Evolutionary conservation across 2,113 vertebrate species (phyloP).

Genomic region (Melospiza georgiana): DNA sequence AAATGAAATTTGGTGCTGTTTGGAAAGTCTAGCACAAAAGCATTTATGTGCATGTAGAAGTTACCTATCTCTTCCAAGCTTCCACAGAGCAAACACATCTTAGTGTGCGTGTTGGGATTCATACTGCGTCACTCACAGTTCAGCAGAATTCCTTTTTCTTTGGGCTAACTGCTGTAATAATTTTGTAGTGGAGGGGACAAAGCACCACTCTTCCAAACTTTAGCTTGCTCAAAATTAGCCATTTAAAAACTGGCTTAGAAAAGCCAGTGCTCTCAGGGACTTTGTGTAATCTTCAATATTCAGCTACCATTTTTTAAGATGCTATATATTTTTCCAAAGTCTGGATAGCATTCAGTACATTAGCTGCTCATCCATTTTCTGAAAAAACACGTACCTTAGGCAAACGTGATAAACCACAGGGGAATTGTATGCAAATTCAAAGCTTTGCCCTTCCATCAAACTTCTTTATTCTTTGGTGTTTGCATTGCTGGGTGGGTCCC

Average conservation of each 20-base stretch:
- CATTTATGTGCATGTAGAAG: neutral
- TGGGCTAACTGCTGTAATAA: neutral
- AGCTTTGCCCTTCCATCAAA: neutral
- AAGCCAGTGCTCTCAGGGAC: neutral
- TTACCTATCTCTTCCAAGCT: neutral
- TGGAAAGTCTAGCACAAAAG: neutral
- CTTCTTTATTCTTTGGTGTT: neutral
- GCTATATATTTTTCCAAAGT: neutral
- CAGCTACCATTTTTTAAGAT: neutral
- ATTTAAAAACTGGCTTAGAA: neutral
- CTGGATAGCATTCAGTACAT: neutral
- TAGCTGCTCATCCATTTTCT: neutral
- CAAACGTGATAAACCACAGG: neutral
- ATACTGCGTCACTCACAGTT: neutral
- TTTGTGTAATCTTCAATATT: neutral
- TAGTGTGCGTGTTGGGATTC: neutral
- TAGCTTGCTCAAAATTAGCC: neutral
- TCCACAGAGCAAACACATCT: neutral
- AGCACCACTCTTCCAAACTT: neutral
- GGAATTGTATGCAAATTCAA: neutral
- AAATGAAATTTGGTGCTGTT: neutral
- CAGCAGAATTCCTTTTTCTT: neutral
- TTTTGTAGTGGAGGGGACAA: neutral
- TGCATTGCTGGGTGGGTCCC: neutral
- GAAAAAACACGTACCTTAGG: neutral